These are phyloP conservation scores for Venturia canescens DNA, from an alignment of 1,140 invertebrate species.

Conservation along the genomic window DNA sequence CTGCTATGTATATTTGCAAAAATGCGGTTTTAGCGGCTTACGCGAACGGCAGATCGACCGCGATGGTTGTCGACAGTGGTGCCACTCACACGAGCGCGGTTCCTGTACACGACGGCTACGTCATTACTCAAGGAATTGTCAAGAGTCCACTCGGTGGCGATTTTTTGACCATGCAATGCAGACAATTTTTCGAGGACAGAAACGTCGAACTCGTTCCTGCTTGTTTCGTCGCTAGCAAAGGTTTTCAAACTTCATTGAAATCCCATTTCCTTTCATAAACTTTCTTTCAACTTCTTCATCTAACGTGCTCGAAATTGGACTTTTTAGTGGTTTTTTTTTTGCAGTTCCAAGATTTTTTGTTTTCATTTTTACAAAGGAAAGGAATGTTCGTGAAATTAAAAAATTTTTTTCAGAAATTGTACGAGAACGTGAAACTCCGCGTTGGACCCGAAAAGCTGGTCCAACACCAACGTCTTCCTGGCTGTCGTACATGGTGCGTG, in stretches of 20 bases:
- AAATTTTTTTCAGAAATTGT: conserved; percentile 81
- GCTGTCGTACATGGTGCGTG: conserved; percentile 92
- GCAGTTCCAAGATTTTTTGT: too few relatives aligned
- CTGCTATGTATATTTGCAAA: conserved; percentile 96
- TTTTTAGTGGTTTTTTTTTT: too few relatives aligned
- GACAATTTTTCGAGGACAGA: conserved; percentile 86
- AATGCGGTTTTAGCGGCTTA: conserved; percentile 96
- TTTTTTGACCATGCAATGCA: conserved; percentile 91
- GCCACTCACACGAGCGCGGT: conserved; percentile 96
- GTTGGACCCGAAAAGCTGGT: conserved; percentile 88
- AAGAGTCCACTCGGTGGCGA: conserved; percentile 95
- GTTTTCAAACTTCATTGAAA: conserved; percentile 65
- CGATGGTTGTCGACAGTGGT: conserved; percentile 94
- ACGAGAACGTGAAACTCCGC: conserved; percentile 88
- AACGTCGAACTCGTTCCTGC: conserved; percentile 92
- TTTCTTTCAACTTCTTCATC: conserved; percentile 10
- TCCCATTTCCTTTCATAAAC: not conserved
- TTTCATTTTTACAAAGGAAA: not conserved
- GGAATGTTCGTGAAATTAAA: not conserved
- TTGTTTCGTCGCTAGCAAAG: conserved; percentile 86
- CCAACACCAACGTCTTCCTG: conserved; percentile 90
- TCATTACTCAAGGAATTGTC: conserved; percentile 92
- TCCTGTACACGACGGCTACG: conserved; percentile 95
- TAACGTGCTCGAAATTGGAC: too few relatives aligned
- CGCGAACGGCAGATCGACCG: conserved; percentile 94